A percentile compares a stretch with the other conserved stretches of the same genome.
These are phyloP conservation scores for Trissolcus basalis DNA, from an alignment of 1,140 invertebrate species.

Conservation along the genomic window DNA sequence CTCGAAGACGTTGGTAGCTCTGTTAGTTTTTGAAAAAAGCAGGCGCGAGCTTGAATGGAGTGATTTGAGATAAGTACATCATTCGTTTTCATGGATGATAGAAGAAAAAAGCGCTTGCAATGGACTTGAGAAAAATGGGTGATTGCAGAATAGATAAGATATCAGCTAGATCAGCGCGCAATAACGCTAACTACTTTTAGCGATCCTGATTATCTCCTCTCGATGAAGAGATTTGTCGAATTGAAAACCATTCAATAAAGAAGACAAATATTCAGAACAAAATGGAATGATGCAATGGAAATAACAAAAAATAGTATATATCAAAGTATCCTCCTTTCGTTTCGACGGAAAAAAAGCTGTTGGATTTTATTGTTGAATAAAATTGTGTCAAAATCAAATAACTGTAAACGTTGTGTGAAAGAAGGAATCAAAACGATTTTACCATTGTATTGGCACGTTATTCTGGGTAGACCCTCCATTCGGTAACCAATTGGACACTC, in stretches of 20 bases:
- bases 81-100: conserved; percentile 61
- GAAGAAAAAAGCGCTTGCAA: conserved; percentile 37
- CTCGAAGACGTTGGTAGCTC: conserved; percentile 22
- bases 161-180: conserved; percentile 52
- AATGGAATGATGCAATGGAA: conserved; percentile 6
- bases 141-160: conserved; percentile 46
- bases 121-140: conserved; percentile 33
- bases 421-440: conserved; percentile 40
- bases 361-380: too few species aligned
- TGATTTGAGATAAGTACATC: conserved; percentile 65
- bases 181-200: conserved; percentile 57
- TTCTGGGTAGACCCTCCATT: conserved; percentile 81
- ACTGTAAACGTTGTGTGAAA: too few species aligned
- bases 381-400: too few species aligned
- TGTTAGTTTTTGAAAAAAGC: conserved; percentile 53
- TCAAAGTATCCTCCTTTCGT: too few species aligned
- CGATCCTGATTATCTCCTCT: conserved; percentile 38
- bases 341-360: too few species aligned
- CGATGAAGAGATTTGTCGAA: conserved; percentile 51
- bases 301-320: too few species aligned
- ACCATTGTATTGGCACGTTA: conserved; percentile 87
- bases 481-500: conserved; percentile 84
- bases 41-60: conserved; percentile 58
- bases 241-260: conserved; percentile 31
- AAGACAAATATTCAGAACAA: conserved; percentile 7